Evolutionary conservation across 2,113 vertebrate species (phyloP), one percentile per base, ranked within the genome.

Genomic region (Dasyurus viverrinus): DNA sequence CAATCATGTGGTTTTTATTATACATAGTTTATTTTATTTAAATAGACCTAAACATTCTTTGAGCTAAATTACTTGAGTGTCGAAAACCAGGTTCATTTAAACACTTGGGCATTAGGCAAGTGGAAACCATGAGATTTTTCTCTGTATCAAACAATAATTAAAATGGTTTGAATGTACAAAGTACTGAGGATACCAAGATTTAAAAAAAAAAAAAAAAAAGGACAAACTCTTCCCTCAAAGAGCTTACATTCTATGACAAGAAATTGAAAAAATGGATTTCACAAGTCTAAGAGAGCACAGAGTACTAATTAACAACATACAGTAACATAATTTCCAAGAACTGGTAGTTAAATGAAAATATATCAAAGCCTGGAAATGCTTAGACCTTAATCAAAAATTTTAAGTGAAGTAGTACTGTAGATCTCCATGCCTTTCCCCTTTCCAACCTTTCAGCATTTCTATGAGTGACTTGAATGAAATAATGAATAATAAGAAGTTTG

Each of bases 61-160:
- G 93, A 52, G 22, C 89, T 93, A 57, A 96, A 30, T 93, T 84
- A 84, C 23, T 96, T 94, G 27, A 48, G 50, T 92, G 95, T 92
- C 53, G 94, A 93, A 55, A 96, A 89, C 30, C 96, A 93, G 8
- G 52, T 3, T 76, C 6, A 0, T 91, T 42, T 89, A 92, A 57
- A 46, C 95, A 36, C 60, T 91, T 53, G 57, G 93, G 47, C 53
- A 10, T 9, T 94, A 16, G 76, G 23, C 22, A 16, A 96, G 93
- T 94, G 8, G 92, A 94, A 0, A 0, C 48, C 47, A 36, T 48
- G 36, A 84, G 48, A 84, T 92, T 84, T 30, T 92, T 50, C 50
- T 89, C 93, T 50, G n/a, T 54, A 48, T 36, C 91, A 26, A 26
- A 26, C 27, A 30, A 10, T 60, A 30, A 60, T 60, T 60, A 60